Conservation (phyloP, 1,140 invertebrate species). For the Druon quercuslanigerum region DNA sequence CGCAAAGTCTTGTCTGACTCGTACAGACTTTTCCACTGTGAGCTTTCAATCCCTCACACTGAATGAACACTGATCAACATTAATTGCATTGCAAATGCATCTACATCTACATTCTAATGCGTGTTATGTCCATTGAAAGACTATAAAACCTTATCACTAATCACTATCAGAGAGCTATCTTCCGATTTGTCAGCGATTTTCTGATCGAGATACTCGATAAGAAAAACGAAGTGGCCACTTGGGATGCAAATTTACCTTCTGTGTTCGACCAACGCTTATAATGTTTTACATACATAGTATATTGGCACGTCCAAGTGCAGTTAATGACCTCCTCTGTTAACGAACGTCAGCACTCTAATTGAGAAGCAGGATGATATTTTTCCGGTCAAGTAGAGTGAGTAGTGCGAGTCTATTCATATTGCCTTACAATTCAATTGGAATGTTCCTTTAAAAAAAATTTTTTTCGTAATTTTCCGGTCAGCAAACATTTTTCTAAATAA, state of each 20-base stretch:
- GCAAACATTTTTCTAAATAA: too few species aligned
- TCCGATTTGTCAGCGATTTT: slow-evolving; percentile 22
- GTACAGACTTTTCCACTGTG: not conserved
- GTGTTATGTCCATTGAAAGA: not conserved
- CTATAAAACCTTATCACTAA: not conserved
- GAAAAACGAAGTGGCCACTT: not conserved
- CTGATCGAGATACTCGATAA: slow-evolving; percentile 1
- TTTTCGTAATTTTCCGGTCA: too few species aligned
- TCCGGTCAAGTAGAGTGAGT: slow-evolving; percentile 21
- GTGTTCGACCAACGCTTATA: slow-evolving; percentile 2
- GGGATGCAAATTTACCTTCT: slow-evolving; percentile 16
- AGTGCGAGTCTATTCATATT: not conserved
- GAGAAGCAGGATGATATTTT: slow-evolving; percentile 41
- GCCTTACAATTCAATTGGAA: not conserved
- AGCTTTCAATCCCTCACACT: too few species aligned
- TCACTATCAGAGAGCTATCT: not conserved
- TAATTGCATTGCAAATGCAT: not conserved
- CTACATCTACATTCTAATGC: not conserved
- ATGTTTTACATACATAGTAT: slow-evolving; percentile 5
- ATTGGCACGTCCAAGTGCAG: slow-evolving; percentile 36
- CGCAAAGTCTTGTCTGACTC: not conserved
- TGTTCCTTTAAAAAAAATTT: too few species aligned
- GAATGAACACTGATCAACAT: too few species aligned
- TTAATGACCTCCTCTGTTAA: slow-evolving; percentile 58
- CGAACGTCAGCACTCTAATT: slow-evolving; percentile 57